Evolutionary conservation across 2,113 vertebrate species (phyloP).

Genomic region (Tautogolabrus adspersus): DNA sequence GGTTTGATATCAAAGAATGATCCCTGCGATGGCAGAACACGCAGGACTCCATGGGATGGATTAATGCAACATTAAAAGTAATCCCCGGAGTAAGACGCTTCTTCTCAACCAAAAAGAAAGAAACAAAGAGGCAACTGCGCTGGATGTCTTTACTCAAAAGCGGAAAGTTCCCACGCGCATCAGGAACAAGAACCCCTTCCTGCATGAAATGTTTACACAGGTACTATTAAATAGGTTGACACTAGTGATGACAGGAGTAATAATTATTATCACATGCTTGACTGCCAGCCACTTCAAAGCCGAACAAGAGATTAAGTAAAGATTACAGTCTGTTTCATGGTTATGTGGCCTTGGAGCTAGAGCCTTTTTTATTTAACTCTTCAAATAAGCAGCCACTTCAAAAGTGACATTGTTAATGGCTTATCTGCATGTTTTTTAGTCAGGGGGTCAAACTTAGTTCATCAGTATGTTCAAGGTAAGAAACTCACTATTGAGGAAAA

Average conservation of each 20-base stretch:
- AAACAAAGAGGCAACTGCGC: conserved; percentile 62
- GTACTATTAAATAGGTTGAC: conserved; percentile 72
- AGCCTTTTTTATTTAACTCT: conserved; percentile 22
- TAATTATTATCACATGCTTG: conserved; percentile 70
- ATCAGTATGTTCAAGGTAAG: conserved; percentile 4
- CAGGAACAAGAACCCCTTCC: conserved; percentile 50
- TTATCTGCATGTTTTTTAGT: conserved; percentile 25
- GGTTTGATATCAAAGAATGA: conserved; percentile 84
- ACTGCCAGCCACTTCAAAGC: conserved; percentile 58
- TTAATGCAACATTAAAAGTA: conserved; percentile 85
- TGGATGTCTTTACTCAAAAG: conserved; percentile 58
- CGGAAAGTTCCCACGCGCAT: conserved; percentile 54
- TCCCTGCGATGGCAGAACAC: conserved; percentile 82
- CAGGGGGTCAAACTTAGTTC: conserved; percentile 30
- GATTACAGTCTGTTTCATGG: conserved; percentile 57
- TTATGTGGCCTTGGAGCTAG: conserved; percentile 43
- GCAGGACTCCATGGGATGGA: conserved; percentile 79
- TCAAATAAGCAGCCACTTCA: conserved; percentile 38
- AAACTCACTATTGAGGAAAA: not conserved
- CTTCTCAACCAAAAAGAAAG: conserved; percentile 61
- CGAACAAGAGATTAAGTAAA: conserved; percentile 62
- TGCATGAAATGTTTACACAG: conserved; percentile 68
- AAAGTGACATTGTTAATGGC: conserved; percentile 15
- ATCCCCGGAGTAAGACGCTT: conserved; percentile 78
- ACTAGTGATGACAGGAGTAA: conserved; percentile 63